These are phyloP conservation scores for Drosophila quadrilineata DNA, from an alignment of 1,140 invertebrate genomes.

Conservation along the genomic window DNA sequence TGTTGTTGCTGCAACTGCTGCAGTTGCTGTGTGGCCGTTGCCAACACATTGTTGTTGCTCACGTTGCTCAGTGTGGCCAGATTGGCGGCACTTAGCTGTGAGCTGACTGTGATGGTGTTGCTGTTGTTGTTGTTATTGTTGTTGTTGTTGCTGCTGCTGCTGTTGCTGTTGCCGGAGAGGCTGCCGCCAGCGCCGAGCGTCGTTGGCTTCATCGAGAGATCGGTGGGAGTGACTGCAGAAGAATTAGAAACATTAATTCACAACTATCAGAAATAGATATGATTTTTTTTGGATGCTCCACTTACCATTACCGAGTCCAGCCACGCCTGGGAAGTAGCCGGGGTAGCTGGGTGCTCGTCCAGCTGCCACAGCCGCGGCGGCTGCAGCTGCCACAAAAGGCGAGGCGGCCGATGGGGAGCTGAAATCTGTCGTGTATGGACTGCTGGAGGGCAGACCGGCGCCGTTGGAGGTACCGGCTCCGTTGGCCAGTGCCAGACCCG, in stretches of 20 bases:
- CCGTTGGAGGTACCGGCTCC: conserved; percentile 69
- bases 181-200: conserved; percentile 33
- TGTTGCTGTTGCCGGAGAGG: conserved; percentile 48
- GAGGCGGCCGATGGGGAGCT: conserved; percentile 72
- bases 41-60: conserved; percentile 67
- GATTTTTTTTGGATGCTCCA: too few species aligned
- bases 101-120: conserved; percentile 48
- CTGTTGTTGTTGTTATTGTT: conserved; percentile 51
- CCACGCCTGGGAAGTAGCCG: conserved; percentile 72
- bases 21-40: conserved; percentile 72
- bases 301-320: conserved; percentile 74
- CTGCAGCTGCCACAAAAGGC: conserved; percentile 68
- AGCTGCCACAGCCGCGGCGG: conserved; percentile 68
- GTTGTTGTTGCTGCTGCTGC: conserved; percentile 30
- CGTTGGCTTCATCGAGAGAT: conserved; percentile 80
- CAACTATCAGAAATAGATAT: too few species aligned
- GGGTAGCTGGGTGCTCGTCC: conserved; percentile 75
- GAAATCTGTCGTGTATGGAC: conserved; percentile 77
- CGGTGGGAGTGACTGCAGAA: conserved; percentile 71
- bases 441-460: conserved; percentile 70
- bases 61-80: conserved; percentile 58
- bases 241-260: neutral
- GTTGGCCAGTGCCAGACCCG: conserved; percentile 62
- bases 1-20: conserved; percentile 62
- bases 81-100: conserved; percentile 65